Evolutionary conservation across 2,113 vertebrate species (phyloP).

Genomic region (Microtus oregoni): DNA sequence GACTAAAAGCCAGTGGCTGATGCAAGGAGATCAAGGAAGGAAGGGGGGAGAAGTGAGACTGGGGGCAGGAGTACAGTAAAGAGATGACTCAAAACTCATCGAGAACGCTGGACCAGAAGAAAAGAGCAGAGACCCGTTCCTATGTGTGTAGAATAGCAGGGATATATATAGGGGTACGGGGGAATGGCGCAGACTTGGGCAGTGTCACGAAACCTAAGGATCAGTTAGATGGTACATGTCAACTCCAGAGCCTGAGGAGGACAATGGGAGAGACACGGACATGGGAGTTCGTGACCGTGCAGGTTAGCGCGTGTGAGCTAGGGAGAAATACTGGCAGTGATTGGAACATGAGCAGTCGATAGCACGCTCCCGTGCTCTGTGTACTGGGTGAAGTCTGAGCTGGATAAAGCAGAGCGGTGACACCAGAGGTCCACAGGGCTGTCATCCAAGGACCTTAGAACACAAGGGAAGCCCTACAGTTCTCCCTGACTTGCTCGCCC

Average conservation of each 20-base stretch:
- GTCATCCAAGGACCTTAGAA: neutral
- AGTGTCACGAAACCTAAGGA: fast-evolving
- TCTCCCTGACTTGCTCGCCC: fast-evolving
- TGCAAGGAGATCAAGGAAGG: too few relatives aligned
- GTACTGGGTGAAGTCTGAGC: neutral
- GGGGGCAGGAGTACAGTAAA: fast-evolving
- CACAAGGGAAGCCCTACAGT: neutral
- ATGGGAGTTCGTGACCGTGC: fast-evolving
- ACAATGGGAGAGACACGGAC: neutral
- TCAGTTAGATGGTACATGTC: neutral
- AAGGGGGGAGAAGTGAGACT: too few relatives aligned
- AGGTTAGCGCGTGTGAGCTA: fast-evolving
- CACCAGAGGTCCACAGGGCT: fast-evolving
- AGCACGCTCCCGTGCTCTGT: fast-evolving
- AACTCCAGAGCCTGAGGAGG: too few relatives aligned
- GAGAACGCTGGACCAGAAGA: neutral
- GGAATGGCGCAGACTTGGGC: too few relatives aligned
- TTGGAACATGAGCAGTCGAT: neutral
- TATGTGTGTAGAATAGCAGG: neutral
- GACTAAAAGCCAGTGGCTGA: fast-evolving
- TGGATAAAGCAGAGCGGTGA: fast-evolving
- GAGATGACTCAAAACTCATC: neutral
- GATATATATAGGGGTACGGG: fast-evolving
- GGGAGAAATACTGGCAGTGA: fast-evolving
- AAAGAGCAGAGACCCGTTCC: neutral